A percentile compares a stretch with the other conserved stretches of the same genome.
phyloP scores from a whole-genome alignment of 2,113 vertebrate genomes.

The Alouatta palliata region DNA sequence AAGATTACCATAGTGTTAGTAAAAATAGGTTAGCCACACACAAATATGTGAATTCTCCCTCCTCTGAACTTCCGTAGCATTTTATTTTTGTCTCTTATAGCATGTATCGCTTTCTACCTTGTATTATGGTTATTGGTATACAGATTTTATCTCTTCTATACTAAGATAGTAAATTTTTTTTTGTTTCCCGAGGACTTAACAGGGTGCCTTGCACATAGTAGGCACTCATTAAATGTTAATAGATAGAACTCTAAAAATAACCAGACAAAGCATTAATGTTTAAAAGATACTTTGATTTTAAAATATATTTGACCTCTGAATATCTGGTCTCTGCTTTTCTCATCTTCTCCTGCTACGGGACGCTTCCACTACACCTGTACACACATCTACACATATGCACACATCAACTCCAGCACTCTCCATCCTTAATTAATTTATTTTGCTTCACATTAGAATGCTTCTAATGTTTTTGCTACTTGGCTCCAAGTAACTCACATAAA shows the following conservation, averaged over 20 bases:
- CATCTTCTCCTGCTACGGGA: accelerated
- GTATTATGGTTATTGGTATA: conserved; percentile 31
- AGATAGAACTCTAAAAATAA: background rate
- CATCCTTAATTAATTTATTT: background rate
- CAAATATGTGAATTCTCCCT: conserved; percentile 68
- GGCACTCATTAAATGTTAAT: background rate
- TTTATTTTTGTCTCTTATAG: conserved; percentile 75
- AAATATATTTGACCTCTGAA: background rate
- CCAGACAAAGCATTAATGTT: background rate
- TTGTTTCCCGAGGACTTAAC: background rate
- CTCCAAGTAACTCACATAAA: no score
- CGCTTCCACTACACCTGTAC: accelerated
- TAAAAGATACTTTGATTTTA: background rate
- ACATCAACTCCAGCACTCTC: accelerated
- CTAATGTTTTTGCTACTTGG: no score
- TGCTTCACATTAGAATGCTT: background rate
- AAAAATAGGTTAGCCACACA: conserved; percentile 76
- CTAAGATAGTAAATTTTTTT: background rate
- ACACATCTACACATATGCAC: accelerated
- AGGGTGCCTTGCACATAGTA: background rate
- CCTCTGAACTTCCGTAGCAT: conserved; percentile 56
- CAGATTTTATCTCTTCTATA: background rate
- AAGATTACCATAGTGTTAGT: conserved; percentile 66
- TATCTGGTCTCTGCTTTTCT: background rate
- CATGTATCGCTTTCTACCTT: conserved; percentile 61